These are phyloP conservation scores for Venustaconcha ellipsiformis DNA, from an alignment of 1,140 invertebrate genomes.

Conservation along the genomic window DNA sequence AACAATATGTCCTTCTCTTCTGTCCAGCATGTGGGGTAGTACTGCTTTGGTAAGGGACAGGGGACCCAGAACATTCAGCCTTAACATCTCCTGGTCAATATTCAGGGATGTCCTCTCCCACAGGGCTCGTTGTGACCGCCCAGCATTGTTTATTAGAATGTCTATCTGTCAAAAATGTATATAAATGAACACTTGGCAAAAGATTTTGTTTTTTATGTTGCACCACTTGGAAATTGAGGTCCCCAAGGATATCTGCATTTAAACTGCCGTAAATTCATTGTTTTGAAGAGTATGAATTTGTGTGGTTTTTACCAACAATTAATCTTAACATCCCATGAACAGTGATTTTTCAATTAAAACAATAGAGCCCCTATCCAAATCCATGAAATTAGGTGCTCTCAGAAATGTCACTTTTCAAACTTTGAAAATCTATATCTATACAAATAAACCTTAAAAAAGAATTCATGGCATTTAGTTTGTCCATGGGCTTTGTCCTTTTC, in stretches of 20 bases:
- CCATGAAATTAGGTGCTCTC: no score
- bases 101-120: slow-evolving; percentile 82
- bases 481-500: no score
- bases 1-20: slow-evolving; percentile 64
- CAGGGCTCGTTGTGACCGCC: slow-evolving; percentile 80
- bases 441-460: no score
- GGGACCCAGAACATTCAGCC: slow-evolving; percentile 84
- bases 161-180: slow-evolving; percentile 60
- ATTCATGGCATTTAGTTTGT: no score
- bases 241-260: neutral
- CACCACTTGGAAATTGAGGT: neutral
- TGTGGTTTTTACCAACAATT: neutral
- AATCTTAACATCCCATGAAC: neutral
- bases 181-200: neutral
- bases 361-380: no score
- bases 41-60: slow-evolving; percentile 75
- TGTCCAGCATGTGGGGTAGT: slow-evolving; percentile 64
- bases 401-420: no score
- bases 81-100: slow-evolving; percentile 84
- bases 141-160: slow-evolving; percentile 70
- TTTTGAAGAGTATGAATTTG: neutral
- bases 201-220: neutral
- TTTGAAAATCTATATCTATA: no score
- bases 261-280: neutral
- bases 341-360: no score